Conservation (phyloP, 2,888 invertebrate species). For the Monoplex corrugatus region DNA sequence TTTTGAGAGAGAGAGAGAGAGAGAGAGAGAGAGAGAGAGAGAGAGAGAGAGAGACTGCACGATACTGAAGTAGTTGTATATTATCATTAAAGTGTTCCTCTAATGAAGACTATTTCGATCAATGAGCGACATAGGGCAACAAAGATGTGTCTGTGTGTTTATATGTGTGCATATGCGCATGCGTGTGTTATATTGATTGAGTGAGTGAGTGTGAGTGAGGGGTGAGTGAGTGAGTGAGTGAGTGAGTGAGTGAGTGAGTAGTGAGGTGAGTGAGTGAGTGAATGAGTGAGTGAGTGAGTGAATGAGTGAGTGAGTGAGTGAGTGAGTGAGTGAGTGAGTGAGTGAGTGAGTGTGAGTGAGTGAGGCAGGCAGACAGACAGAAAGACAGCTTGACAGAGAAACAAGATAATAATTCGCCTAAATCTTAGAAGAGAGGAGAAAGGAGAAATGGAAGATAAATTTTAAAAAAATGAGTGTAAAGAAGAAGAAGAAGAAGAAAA, state of each 20-base stretch:
- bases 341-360: neutral
- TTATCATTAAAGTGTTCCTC: neutral
- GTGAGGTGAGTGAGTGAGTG: conserved; percentile 2
- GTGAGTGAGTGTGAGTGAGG: neutral
- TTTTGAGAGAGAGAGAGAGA: neutral
- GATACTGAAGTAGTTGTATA: neutral
- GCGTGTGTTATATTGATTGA: no score
- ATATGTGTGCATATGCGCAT: neutral
- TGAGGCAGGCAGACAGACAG: neutral
- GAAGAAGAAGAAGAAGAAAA: no score
- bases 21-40: neutral
- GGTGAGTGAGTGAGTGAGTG: neutral
- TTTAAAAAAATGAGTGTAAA: no score
- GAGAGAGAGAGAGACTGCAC: conserved; percentile 11
- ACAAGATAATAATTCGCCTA: neutral
- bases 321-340: neutral
- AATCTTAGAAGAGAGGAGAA: no score
- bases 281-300: neutral
- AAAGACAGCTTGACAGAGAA: no score
- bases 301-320: no score
- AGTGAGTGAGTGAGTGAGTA: neutral
- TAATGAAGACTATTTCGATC: neutral
- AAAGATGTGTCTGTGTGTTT: neutral
- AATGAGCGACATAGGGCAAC: neutral
- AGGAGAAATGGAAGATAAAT: no score